Percentiles rank a stretch among this genome's conserved stretches.
Conservation (phyloP, 2,113 vertebrate genomes). For the Phrynocephalus versicolor region DNA sequence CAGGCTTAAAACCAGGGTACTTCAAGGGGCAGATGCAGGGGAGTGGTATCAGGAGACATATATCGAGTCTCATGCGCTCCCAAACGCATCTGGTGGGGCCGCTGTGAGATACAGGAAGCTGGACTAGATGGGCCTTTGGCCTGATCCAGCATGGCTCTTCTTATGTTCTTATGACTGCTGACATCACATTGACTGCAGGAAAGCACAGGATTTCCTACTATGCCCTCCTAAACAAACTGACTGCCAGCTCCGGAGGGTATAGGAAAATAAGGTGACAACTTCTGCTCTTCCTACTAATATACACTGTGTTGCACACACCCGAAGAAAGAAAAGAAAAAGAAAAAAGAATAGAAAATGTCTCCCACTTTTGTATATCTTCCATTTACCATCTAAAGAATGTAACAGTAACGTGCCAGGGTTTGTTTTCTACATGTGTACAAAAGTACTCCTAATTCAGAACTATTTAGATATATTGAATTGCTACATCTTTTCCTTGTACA, state of each 20-base stretch:
- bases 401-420: neutral
- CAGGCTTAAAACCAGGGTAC: too few relatives aligned
- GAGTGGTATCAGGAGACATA: too few relatives aligned
- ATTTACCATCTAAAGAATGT: neutral
- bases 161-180: too few relatives aligned
- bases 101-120: too few relatives aligned
- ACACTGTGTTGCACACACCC: neutral
- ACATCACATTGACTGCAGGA: too few relatives aligned
- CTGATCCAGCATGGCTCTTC: too few relatives aligned
- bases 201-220: too few relatives aligned
- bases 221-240: neutral
- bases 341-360: neutral
- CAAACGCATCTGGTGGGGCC: too few relatives aligned
- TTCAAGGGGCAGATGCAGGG: too few relatives aligned
- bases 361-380: neutral
- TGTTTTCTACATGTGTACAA: neutral
- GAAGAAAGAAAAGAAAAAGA: too few relatives aligned
- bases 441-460: conserved; percentile 13
- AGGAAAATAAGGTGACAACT: neutral
- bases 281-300: neutral
- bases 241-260: neutral
- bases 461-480: neutral
- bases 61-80: too few relatives aligned
- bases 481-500: neutral
- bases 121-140: too few relatives aligned